A percentile compares a stretch with the other conserved stretches of the same genome.
These are phyloP conservation scores for Plestiodon gilberti DNA, from an alignment of 2,113 vertebrate genomes.

Conservation along the genomic window DNA sequence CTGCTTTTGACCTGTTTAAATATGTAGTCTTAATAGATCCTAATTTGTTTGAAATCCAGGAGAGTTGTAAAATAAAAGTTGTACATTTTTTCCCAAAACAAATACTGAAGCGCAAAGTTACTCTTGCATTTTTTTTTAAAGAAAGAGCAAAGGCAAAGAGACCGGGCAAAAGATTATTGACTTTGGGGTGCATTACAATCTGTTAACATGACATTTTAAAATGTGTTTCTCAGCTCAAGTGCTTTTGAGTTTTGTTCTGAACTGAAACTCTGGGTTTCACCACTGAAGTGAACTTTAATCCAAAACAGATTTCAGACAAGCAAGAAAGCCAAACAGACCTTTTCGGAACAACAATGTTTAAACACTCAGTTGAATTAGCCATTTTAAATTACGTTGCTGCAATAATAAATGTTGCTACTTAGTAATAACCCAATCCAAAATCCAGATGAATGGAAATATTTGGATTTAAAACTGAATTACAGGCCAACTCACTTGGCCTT, in stretches of 20 bases:
- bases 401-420: background rate
- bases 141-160: background rate
- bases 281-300: background rate
- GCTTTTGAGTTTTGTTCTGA: background rate
- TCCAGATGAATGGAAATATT: background rate
- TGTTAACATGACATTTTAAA: constrained; percentile 19
- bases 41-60: background rate
- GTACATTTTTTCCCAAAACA: background rate
- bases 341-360: background rate
- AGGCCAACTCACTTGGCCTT: background rate
- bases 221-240: background rate
- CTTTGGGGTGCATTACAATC: background rate
- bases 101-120: background rate
- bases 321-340: background rate
- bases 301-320: constrained; percentile 34
- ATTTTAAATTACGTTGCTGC: background rate
- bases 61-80: background rate
- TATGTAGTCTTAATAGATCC: background rate
- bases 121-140: background rate
- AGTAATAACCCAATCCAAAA: background rate
- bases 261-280: background rate
- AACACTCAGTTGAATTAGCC: background rate
- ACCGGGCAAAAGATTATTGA: background rate
- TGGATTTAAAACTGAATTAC: background rate
- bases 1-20: background rate